phyloP scores from a whole-genome alignment of 2,888 invertebrate genomes.

The Gnatocerus cornutus region DNA sequence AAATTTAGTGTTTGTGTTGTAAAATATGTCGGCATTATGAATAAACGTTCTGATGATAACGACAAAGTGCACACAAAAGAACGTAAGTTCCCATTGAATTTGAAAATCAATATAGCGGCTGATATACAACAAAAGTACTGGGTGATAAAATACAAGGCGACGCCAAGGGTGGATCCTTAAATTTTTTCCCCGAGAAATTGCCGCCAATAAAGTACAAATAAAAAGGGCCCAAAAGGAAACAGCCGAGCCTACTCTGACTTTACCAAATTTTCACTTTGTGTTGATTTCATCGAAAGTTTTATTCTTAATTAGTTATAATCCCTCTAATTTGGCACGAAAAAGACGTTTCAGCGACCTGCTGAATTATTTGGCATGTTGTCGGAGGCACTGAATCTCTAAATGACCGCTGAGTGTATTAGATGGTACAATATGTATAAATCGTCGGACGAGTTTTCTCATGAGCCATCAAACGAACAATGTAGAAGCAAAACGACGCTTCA shows the following conservation, averaged over 20 bases:
- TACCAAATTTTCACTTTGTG: too few species aligned
- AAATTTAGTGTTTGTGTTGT: slow-evolving; percentile 40
- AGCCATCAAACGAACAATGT: slow-evolving; percentile 6
- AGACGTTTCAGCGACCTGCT: slow-evolving; percentile 1
- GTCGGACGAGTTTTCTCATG: neutral
- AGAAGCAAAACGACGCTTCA: neutral
- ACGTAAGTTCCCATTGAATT: slow-evolving; percentile 56
- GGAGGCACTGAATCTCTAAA: neutral
- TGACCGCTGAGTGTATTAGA: neutral
- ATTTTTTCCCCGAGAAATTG: slow-evolving; percentile 62
- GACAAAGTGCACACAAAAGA: slow-evolving; percentile 46
- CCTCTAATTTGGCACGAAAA: slow-evolving; percentile 31
- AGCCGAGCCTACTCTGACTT: slow-evolving; percentile 53
- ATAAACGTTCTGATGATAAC: slow-evolving; percentile 49
- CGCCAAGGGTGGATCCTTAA: slow-evolving; percentile 56
- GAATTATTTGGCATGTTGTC: neutral
- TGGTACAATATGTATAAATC: neutral
- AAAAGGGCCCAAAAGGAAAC: slow-evolving; percentile 54
- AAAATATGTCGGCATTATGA: slow-evolving; percentile 37
- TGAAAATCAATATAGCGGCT: slow-evolving; percentile 58
- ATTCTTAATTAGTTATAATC: slow-evolving; percentile 34
- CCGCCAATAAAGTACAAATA: slow-evolving; percentile 58
- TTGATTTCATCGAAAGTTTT: too few species aligned
- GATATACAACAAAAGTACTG: slow-evolving; percentile 57
- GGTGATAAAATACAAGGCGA: slow-evolving; percentile 53